phyloP scores from a whole-genome alignment of 1,140 invertebrate genomes.

The Bombus sylvicola region DNA sequence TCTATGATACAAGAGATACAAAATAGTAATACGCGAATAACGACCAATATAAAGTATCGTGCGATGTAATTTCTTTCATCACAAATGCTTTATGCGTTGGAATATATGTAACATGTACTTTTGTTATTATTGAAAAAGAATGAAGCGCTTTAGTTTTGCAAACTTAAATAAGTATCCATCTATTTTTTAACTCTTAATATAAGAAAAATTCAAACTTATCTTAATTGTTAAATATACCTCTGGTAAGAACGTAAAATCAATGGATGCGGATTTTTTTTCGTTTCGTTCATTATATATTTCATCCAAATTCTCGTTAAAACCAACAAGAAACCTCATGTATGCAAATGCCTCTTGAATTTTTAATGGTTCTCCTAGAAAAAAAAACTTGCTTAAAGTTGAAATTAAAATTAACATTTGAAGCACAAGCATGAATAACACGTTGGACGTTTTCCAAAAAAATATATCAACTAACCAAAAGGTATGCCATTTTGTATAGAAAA shows the following conservation, averaged over 20 bases:
- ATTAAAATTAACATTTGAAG: neutral
- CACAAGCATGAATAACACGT: neutral
- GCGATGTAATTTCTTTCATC: too few relatives aligned
- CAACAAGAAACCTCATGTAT: conserved; percentile 56
- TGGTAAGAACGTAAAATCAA: conserved; percentile 67
- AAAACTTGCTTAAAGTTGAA: neutral
- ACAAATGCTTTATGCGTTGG: too few relatives aligned
- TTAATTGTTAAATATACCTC: conserved; percentile 44
- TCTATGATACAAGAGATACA: too few relatives aligned
- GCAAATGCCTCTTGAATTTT: conserved; percentile 55
- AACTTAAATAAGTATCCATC: too few relatives aligned
- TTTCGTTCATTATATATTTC: conserved; percentile 4
- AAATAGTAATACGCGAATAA: too few relatives aligned
- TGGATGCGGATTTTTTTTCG: neutral
- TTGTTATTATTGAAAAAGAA: too few relatives aligned
- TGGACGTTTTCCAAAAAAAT: neutral
- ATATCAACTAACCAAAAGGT: conserved; percentile 23
- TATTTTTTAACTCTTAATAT: neutral
- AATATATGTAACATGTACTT: too few relatives aligned
- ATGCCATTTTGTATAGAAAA: neutral
- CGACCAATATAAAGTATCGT: too few relatives aligned
- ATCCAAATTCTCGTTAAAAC: neutral
- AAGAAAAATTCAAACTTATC: neutral
- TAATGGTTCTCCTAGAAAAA: conserved; percentile 59
- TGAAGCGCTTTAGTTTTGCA: too few relatives aligned